Percentiles rank a stretch among this genome's conserved stretches.
phyloP scores from a whole-genome alignment of 2,113 vertebrate species.

The Pristiophorus japonicus region DNA sequence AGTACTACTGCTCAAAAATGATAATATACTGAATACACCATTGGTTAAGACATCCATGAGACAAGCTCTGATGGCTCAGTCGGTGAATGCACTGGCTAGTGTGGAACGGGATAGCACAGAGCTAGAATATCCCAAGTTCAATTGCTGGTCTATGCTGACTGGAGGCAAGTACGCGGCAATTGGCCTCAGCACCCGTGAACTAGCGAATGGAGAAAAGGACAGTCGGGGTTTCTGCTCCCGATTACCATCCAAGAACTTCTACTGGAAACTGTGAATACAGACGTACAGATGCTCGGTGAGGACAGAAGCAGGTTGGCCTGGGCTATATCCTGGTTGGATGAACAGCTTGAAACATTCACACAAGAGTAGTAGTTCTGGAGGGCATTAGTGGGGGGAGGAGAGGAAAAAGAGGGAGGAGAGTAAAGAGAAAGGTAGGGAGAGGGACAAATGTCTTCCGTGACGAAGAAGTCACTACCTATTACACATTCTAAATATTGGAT shows the following conservation, averaged over 20 bases:
- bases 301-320: not conserved
- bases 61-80: not conserved
- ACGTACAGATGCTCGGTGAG: not conserved
- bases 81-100: not conserved
- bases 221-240: not conserved
- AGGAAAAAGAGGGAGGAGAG: constrained; percentile 42
- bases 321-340: not conserved
- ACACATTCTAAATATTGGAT: not conserved
- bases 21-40: too few species aligned
- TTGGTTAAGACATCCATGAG: not conserved
- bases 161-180: not conserved
- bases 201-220: not conserved
- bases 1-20: not conserved
- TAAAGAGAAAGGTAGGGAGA: constrained; percentile 33
- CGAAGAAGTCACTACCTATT: not conserved
- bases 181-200: not conserved
- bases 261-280: not conserved
- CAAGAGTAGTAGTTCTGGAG: not conserved
- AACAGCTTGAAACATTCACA: not conserved
- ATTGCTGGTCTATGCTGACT: not conserved
- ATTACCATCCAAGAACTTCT: not conserved
- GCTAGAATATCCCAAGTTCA: not conserved
- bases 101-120: not conserved
- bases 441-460: not conserved
- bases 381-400: not conserved